Conservation (phyloP, 2,113 vertebrate species). For the Excalfactoria chinensis region DNA sequence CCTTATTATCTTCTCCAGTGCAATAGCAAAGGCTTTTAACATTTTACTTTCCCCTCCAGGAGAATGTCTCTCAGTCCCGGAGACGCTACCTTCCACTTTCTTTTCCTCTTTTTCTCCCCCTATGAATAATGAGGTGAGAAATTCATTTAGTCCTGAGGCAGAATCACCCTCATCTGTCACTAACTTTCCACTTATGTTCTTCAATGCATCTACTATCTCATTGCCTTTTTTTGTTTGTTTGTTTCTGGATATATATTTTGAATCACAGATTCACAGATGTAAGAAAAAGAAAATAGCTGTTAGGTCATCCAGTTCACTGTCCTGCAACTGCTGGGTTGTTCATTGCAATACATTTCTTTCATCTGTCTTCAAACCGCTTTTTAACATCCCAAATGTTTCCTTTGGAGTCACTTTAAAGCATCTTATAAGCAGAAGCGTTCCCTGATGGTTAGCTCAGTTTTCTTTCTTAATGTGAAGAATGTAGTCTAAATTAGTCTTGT, state of each 20-base stretch:
- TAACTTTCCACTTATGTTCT: slow-evolving; percentile 37
- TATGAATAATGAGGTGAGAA: slow-evolving; percentile 55
- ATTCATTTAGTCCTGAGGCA: slow-evolving; percentile 61
- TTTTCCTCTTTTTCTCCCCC: not conserved
- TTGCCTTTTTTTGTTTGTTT: not conserved
- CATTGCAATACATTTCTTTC: not conserved
- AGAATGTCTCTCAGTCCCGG: slow-evolving; percentile 39
- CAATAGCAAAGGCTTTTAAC: slow-evolving; percentile 67
- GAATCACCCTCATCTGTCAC: slow-evolving; percentile 59
- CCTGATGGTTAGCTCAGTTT: not conserved
- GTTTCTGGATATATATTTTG: slow-evolving; percentile 48
- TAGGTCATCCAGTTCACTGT: slow-evolving; percentile 31
- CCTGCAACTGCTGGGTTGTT: slow-evolving; percentile 25
- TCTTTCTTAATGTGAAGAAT: not conserved
- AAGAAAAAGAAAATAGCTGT: slow-evolving; percentile 34
- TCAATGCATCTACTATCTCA: slow-evolving; percentile 31
- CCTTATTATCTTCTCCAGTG: slow-evolving; percentile 70
- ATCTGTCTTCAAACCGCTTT: slow-evolving; percentile 15
- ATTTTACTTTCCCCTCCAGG: slow-evolving; percentile 69
- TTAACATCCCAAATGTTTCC: slow-evolving; percentile 13
- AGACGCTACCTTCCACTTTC: not conserved
- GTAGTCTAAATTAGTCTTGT: not conserved
- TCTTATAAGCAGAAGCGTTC: slow-evolving; percentile 1
- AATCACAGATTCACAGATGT: slow-evolving; percentile 43
- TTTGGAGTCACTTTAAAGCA: slow-evolving; percentile 36